A percentile compares a stretch with the other conserved stretches of the same genome.
Conservation (phyloP, 2,888 invertebrate genomes). For the Rotaria socialis region DNA sequence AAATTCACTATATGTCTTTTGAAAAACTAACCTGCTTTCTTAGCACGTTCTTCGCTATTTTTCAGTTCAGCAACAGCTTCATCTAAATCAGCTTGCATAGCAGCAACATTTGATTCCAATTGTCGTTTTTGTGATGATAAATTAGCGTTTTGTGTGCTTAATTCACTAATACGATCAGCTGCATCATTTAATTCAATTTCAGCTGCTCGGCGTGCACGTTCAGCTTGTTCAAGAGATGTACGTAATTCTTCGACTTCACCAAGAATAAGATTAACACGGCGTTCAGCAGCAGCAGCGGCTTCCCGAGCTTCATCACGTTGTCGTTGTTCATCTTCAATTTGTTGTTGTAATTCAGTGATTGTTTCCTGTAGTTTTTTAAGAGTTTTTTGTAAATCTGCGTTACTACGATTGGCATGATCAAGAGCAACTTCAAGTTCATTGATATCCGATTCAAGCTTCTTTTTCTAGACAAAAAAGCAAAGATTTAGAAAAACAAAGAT, state of each 20-base stretch:
- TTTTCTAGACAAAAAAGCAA: constrained; percentile 70
- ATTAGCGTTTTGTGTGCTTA: constrained; percentile 85
- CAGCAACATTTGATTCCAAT: constrained; percentile 94
- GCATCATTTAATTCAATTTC: constrained; percentile 95
- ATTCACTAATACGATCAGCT: constrained; percentile 94
- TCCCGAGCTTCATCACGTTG: constrained; percentile 95
- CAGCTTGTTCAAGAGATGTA: constrained; percentile 72
- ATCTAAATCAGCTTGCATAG: constrained; percentile 94
- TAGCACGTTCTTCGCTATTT: constrained; percentile 79
- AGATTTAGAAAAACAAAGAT: neutral
- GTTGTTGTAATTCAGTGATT: constrained; percentile 87
- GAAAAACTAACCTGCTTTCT: constrained; percentile 52
- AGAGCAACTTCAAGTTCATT: constrained; percentile 97
- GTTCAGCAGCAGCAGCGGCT: constrained; percentile 91
- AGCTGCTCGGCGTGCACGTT: constrained; percentile 93
- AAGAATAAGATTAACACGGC: constrained; percentile 90
- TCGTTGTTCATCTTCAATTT: constrained; percentile 95
- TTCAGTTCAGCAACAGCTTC: constrained; percentile 96
- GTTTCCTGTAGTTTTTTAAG: constrained; percentile 97
- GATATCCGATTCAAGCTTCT: constrained; percentile 99
- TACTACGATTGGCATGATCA: constrained; percentile 97
- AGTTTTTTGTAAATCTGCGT: constrained; percentile 97
- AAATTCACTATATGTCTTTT: too few relatives aligned
- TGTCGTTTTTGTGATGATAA: constrained; percentile 97
- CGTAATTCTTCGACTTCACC: constrained; percentile 97